phyloP scores from a whole-genome alignment of 2,888 invertebrate species.

The Pammene aurita region DNA sequence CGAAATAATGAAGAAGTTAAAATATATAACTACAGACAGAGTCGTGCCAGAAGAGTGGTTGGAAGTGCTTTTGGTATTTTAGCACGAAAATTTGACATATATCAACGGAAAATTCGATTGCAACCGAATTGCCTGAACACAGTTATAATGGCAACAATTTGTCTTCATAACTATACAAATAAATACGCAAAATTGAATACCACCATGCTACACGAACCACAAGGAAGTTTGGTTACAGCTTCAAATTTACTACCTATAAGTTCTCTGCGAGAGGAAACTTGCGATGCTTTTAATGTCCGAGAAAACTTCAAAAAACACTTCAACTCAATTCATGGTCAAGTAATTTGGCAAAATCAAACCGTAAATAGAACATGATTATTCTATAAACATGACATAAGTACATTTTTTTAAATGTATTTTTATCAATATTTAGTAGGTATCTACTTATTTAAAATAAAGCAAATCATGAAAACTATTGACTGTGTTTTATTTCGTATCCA shows the following conservation, averaged over 20 bases:
- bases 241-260: background rate
- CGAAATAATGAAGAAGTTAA: slow-evolving; percentile 8
- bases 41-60: slow-evolving; percentile 20
- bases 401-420: no score
- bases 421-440: slow-evolving; percentile 8
- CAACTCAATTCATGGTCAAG: slow-evolving; percentile 8
- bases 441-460: slow-evolving; percentile 10
- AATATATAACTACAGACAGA: slow-evolving; percentile 18
- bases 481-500: background rate
- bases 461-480: slow-evolving; percentile 7
- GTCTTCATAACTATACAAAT: slow-evolving; percentile 16
- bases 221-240: background rate
- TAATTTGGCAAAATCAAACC: slow-evolving; percentile 11
- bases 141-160: slow-evolving; percentile 11
- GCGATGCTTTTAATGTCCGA: slow-evolving; percentile 8
- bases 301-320: slow-evolving; percentile 10
- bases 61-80: slow-evolving; percentile 7
- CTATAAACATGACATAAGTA: slow-evolving; percentile 9
- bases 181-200: slow-evolving; percentile 2
- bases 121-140: slow-evolving; percentile 3
- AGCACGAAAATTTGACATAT: slow-evolving; percentile 21
- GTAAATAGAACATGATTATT: slow-evolving; percentile 8
- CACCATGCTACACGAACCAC: background rate
- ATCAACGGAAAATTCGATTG: slow-evolving; percentile 22
- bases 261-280: background rate